Conservation (phyloP, 2,113 vertebrate species). For the Rallus limicola region DNA sequence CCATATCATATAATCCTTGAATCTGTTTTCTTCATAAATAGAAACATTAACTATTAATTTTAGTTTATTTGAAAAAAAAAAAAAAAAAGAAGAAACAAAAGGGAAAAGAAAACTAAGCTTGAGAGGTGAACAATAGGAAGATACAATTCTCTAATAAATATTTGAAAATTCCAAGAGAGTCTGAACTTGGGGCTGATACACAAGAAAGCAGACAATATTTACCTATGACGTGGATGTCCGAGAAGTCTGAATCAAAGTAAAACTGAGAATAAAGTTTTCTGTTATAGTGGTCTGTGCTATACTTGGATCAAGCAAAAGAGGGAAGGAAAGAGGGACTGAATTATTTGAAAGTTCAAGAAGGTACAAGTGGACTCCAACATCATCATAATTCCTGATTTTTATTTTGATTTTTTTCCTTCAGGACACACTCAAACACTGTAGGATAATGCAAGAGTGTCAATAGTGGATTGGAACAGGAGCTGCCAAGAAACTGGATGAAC, state of each 20-base stretch:
- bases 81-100: neutral
- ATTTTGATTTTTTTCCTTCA: neutral
- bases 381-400: neutral
- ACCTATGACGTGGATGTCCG: neutral
- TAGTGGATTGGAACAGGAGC: neutral
- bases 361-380: neutral
- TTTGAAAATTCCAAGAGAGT: neutral
- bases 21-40: neutral
- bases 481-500: neutral
- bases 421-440: neutral
- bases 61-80: neutral
- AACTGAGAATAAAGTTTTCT: neutral
- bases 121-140: neutral
- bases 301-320: neutral
- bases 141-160: neutral
- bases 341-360: neutral
- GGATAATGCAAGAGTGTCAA: neutral
- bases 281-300: neutral
- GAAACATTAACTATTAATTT: neutral
- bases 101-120: neutral
- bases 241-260: neutral
- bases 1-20: neutral
- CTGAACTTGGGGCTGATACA: neutral
- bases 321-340: neutral
- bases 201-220: neutral